phyloP scores from a whole-genome alignment of 2,888 invertebrate species.

The Drosophila imparisetae region DNA sequence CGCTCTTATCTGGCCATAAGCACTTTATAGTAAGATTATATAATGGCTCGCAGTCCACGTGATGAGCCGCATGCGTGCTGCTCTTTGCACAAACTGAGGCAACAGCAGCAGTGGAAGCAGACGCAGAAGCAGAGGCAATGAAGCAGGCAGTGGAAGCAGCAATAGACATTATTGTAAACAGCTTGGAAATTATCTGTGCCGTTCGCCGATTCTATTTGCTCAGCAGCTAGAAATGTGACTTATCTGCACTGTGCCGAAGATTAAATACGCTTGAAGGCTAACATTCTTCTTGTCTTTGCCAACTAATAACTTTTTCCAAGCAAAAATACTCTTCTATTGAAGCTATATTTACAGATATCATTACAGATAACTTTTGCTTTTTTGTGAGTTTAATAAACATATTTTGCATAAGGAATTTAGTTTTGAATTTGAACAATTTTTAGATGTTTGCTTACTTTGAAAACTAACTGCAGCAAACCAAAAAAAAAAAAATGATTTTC shows the following conservation, averaged over 20 bases:
- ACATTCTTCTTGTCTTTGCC: neutral
- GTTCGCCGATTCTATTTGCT: conserved; percentile 44
- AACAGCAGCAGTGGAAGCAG: conserved; percentile 8
- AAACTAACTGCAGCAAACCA: neutral
- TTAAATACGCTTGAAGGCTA: conserved; percentile 3
- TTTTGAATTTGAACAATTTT: neutral
- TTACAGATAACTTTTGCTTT: neutral
- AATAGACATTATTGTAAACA: conserved; percentile 35
- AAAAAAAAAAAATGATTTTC: neutral
- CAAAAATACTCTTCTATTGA: neutral
- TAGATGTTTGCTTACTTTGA: neutral
- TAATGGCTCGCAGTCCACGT: conserved; percentile 50
- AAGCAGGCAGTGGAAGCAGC: neutral
- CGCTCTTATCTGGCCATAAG: conserved; percentile 54
- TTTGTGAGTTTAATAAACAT: neutral
- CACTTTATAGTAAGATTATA: conserved; percentile 48
- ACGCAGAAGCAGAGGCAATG: conserved; percentile 15
- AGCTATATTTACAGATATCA: neutral
- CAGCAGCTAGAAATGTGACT: conserved; percentile 6
- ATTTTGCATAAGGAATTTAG: neutral
- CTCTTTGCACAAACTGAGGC: conserved; percentile 32
- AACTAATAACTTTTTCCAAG: neutral
- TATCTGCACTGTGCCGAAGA: neutral
- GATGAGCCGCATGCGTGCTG: conserved; percentile 46
- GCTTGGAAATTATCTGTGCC: conserved; percentile 41